These are phyloP conservation scores for Euleptes europaea DNA, from an alignment of 2,113 vertebrate genomes.

Conservation along the genomic window DNA sequence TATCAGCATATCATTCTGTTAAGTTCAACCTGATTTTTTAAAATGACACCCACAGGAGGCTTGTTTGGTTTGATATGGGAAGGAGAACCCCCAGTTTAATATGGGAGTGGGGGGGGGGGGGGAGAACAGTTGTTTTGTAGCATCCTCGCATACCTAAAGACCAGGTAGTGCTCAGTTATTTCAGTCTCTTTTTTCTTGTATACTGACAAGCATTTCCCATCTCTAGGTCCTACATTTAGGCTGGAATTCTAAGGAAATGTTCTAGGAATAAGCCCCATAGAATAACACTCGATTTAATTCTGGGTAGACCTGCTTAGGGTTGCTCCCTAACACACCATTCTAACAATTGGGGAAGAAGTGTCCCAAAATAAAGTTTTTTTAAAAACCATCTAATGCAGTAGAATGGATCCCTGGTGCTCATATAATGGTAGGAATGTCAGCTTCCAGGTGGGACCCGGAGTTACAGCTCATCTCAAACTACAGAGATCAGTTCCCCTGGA, in stretches of 20 bases:
- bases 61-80: constrained; percentile 33
- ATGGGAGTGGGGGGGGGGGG: not conserved
- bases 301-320: no score
- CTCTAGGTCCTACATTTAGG: not conserved
- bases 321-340: not conserved
- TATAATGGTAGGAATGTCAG: not conserved
- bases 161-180: not conserved
- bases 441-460: no score
- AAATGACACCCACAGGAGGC: not conserved
- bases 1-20: no score
- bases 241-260: no score
- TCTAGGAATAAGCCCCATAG: no score
- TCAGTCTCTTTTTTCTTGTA: not conserved
- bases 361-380: not conserved
- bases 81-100: not conserved
- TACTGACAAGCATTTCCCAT: not conserved
- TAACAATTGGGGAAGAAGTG: not conserved
- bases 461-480: no score
- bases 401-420: not conserved
- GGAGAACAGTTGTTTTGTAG: constrained; percentile 9
- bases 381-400: constrained; percentile 15
- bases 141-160: not conserved
- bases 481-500: no score
- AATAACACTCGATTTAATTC: no score
- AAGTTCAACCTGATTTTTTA: not conserved